These are phyloP conservation scores for Vidua macroura DNA, from an alignment of 2,113 vertebrate species.

Conservation along the genomic window DNA sequence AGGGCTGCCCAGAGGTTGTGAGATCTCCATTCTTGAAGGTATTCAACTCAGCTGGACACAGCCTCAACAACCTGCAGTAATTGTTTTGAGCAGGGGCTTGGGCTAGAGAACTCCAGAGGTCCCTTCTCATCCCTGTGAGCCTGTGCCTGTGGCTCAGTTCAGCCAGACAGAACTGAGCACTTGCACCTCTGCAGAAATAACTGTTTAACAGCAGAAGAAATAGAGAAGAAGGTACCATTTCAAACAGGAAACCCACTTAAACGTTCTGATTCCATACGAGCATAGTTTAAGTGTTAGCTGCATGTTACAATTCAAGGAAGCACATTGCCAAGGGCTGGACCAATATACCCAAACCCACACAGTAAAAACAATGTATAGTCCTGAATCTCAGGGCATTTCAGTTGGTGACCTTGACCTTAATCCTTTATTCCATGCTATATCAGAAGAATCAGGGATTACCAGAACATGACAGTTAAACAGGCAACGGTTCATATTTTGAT, in stretches of 20 bases:
- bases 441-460: background rate
- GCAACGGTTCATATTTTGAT: background rate
- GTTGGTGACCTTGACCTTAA: background rate
- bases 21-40: background rate
- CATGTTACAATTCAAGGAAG: background rate
- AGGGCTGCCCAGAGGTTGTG: rapidly evolving
- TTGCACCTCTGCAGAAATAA: background rate
- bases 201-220: background rate
- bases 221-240: background rate
- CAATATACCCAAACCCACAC: background rate
- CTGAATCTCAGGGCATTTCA: background rate
- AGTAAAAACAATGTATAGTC: background rate
- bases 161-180: background rate
- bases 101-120: background rate
- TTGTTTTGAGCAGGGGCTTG: background rate
- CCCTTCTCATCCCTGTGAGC: background rate
- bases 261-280: background rate
- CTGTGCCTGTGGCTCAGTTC: background rate
- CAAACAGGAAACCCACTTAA: background rate
- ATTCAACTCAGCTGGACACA: background rate
- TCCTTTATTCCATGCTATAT: background rate
- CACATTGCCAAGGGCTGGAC: background rate
- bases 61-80: background rate
- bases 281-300: background rate
- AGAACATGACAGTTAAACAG: background rate